Base-by-base conservation (phyloP, 1,140 invertebrate genomes). In the Antheraea pernyi region DNA sequence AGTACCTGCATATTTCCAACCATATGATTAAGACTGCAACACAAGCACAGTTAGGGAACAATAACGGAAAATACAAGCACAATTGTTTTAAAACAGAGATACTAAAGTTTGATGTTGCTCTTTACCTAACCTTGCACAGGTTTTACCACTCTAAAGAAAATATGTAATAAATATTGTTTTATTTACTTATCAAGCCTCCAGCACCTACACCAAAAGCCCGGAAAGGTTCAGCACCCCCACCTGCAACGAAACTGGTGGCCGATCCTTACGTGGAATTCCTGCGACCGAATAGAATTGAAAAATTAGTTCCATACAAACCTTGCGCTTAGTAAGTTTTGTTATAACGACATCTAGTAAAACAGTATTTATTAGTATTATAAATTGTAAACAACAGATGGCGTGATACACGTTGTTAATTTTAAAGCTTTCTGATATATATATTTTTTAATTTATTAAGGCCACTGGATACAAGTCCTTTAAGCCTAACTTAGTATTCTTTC, bases 321-420 rank as follows among this genome's bases (percentile, higher is more conserved):
- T 92, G 89, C 61, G 89, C 89, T 74, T 91, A 91, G 89, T 91
- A 74, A 87, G 89, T 85, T 36, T 59, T 48, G 8, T 18, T 53
- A 53, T 53, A 53, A n/a, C 8, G 60, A 53, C 46, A 53, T 53
- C 46, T 53, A 53, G 7, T 19, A 7, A 11, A 42, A 42, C 7
- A 59, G 16, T 11, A 59, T 19, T 19, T 13, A n/a, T n/a, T 9
- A 18, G n/a, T 60, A n/a, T 60, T 4, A 0, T 22, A 8, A 16
- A 19, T 9, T 9, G 9, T 4, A 3, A 53, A 7, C 46, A 16
- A n/a, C 46, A 13, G 11, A 53, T 53, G 46, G 16, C 46, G 46
- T 53, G 1, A 2, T 16, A 6, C 7, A 13, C 13, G 46, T 11
- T 16, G 16, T 53, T 53, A 30, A 2, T 2, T 42, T 4, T 42